phyloP scores from a whole-genome alignment of 37 sponge, comb jelly and placozoan genomes.

The Ianthella basta region DNA sequence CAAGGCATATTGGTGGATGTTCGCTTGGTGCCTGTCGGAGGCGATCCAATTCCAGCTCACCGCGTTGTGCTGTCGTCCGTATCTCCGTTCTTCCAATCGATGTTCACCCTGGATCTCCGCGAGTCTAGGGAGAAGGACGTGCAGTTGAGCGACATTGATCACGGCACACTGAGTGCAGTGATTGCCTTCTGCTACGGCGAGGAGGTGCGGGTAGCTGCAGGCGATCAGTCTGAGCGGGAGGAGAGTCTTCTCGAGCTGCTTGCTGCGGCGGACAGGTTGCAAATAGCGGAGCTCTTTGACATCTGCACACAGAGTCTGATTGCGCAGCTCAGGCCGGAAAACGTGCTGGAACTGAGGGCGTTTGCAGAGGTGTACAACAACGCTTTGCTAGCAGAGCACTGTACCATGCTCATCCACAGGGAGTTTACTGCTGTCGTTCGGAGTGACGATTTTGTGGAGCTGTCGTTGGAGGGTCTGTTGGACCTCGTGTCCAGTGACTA shows the following conservation, averaged over 20 bases:
- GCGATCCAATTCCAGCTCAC: slow-evolving; percentile 45
- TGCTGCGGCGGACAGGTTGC: slow-evolving; percentile 48
- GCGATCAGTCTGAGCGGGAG: background rate
- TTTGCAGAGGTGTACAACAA: slow-evolving; percentile 42
- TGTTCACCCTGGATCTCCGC: slow-evolving; percentile 50
- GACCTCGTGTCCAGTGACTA: slow-evolving; percentile 58
- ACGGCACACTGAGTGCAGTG: slow-evolving; percentile 35
- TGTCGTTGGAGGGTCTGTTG: slow-evolving; percentile 43
- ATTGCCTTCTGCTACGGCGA: slow-evolving; percentile 44
- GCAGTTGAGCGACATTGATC: slow-evolving; percentile 33
- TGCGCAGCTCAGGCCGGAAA: slow-evolving; percentile 27
- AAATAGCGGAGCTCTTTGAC: slow-evolving; percentile 33
- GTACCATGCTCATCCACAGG: slow-evolving; percentile 33
- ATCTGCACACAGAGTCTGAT: slow-evolving; percentile 38
- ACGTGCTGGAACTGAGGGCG: slow-evolving; percentile 46
- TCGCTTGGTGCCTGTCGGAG: slow-evolving; percentile 17
- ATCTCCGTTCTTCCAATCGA: slow-evolving; percentile 57
- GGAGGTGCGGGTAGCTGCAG: background rate
- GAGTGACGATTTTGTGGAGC: slow-evolving; percentile 46
- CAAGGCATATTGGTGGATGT: slow-evolving; percentile 47
- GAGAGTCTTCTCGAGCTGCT: slow-evolving; percentile 34
- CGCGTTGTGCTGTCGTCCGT: slow-evolving; percentile 39
- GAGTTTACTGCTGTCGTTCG: slow-evolving; percentile 42
- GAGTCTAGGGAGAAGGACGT: slow-evolving; percentile 41
- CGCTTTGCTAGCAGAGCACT: background rate